A percentile compares a stretch with the other conserved stretches of the same genome.
phyloP scores from a whole-genome alignment of 2,888 invertebrate genomes.

The Fragum sueziense region DNA sequence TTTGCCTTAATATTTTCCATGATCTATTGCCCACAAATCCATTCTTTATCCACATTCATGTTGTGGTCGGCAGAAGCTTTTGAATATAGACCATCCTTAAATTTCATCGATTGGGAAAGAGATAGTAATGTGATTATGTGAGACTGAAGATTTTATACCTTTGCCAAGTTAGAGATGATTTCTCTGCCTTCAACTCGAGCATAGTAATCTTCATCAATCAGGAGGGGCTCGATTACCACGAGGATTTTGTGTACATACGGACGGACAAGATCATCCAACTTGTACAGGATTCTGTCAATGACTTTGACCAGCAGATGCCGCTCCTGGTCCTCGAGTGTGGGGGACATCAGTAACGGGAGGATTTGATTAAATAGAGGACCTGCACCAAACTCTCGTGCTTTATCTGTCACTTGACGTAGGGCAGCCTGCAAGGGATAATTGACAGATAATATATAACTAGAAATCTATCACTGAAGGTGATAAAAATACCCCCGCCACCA shows the following conservation, averaged over 20 bases:
- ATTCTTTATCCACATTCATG: too few relatives aligned
- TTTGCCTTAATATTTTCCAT: too few relatives aligned
- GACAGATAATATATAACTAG: too few relatives aligned
- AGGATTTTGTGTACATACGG: slow-evolving; percentile 99
- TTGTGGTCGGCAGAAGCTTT: too few relatives aligned
- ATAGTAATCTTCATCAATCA: slow-evolving; percentile 99
- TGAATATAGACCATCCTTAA: too few relatives aligned
- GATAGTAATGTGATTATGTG: too few relatives aligned
- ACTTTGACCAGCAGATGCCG: slow-evolving; percentile 99
- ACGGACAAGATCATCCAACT: slow-evolving; percentile 98
- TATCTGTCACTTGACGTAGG: slow-evolving; percentile 98
- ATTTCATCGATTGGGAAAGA: too few relatives aligned
- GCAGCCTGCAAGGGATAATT: slow-evolving; percentile 89
- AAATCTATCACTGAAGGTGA: too few relatives aligned
- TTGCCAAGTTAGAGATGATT: slow-evolving; percentile 99
- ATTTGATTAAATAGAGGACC: slow-evolving; percentile 99
- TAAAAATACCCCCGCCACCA: too few relatives aligned
- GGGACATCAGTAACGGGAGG: slow-evolving; percentile 99
- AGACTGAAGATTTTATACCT: slow-evolving; percentile 83
- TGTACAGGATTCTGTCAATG: slow-evolving; percentile 98
- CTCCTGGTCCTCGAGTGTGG: slow-evolving; percentile 99
- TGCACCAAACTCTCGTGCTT: slow-evolving; percentile 98
- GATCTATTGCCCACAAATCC: too few relatives aligned
- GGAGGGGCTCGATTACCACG: slow-evolving; percentile 98
- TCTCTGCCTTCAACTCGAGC: slow-evolving; percentile 99